These are phyloP conservation scores for Darevskia nairensis DNA, from an alignment of 2,797 vertebrate species.

Conservation along the genomic window DNA sequence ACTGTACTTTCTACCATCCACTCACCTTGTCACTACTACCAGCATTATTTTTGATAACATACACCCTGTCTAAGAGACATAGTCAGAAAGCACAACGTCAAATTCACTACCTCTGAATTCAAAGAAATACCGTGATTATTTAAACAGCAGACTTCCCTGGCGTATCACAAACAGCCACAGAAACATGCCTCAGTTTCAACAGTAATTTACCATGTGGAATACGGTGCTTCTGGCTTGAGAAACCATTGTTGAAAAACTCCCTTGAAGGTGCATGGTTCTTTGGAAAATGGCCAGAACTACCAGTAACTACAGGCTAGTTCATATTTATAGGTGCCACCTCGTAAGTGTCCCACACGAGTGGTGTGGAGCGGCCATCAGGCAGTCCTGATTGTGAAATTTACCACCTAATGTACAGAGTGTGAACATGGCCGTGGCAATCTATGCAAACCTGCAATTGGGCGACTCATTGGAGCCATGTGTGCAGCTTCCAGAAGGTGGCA, in stretches of 20 bases:
- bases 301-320: too few species aligned
- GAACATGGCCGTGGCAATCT: not conserved
- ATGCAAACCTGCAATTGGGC: not conserved
- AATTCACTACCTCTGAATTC: not conserved
- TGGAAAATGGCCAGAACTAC: not conserved
- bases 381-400: not conserved
- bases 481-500: not conserved
- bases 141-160: not conserved
- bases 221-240: not conserved
- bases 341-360: not conserved
- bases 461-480: not conserved
- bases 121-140: not conserved
- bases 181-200: not conserved
- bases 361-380: not conserved
- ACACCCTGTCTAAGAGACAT: not conserved
- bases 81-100: not conserved
- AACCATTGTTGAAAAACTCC: not conserved
- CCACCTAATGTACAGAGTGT: not conserved
- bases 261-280: not conserved
- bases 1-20: not conserved
- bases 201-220: not conserved
- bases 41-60: not conserved
- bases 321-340: not conserved
- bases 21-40: not conserved
- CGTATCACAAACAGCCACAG: not conserved